These are phyloP conservation scores for Eptesicus fuscus DNA, from an alignment of 2,113 vertebrate genomes.

Conservation along the genomic window DNA sequence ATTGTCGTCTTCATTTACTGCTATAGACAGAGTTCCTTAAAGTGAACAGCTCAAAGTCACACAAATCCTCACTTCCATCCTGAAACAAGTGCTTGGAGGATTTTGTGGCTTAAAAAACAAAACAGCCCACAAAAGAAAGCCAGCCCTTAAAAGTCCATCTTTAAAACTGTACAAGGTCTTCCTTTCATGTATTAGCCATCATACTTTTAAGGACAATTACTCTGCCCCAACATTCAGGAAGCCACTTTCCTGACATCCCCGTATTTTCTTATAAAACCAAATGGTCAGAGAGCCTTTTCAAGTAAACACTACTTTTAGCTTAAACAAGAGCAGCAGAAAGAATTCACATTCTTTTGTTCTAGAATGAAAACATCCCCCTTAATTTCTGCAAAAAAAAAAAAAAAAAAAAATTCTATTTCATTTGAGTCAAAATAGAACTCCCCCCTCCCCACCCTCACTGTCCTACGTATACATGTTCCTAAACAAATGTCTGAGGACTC, in stretches of 20 bases:
- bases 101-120: conserved; percentile 48
- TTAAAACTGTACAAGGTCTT: conserved; percentile 45
- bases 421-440: neutral
- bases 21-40: conserved; percentile 51
- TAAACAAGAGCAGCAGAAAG: conserved; percentile 69
- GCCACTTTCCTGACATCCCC: conserved; percentile 11
- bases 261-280: conserved; percentile 55
- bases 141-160: conserved; percentile 26
- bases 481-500: conserved; percentile 47
- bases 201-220: conserved; percentile 26
- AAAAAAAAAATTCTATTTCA: neutral
- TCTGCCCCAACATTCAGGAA: conserved; percentile 29
- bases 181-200: neutral
- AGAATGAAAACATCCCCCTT: conserved; percentile 56
- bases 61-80: conserved; percentile 56
- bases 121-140: conserved; percentile 7
- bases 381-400: neutral
- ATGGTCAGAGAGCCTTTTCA: conserved; percentile 67
- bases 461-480: neutral
- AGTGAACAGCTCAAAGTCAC: conserved; percentile 54
- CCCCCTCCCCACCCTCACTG: neutral
- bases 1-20: conserved; percentile 52
- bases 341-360: conserved; percentile 76
- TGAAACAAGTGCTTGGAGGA: conserved; percentile 54
- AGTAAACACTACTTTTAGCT: conserved; percentile 70